Base-by-base conservation (phyloP, 2,888 invertebrate species). In the Orthosia gracilis region DNA sequence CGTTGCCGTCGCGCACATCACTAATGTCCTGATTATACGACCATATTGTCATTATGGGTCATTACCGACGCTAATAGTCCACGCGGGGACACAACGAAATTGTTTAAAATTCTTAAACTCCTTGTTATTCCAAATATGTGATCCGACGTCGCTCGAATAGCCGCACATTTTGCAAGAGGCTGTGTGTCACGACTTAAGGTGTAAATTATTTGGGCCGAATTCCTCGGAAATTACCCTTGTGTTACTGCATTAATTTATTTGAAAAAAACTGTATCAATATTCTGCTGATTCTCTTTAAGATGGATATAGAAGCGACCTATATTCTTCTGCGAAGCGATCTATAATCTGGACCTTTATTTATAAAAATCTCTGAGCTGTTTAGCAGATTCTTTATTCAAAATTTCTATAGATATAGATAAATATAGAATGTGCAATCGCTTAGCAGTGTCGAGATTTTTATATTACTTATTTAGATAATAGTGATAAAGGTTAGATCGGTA, bases 1-100 rank as follows among this genome's bases (percentile, higher is more conserved):
- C 87, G 80, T 74, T 83, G 82, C 81, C 87, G 80, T 74, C 83
- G 82, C 82, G 86, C 78, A 80, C 82, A 85, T 87, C 89, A 89
- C 91, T 93, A 94, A 94, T 92, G 90, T 89, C 86, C 88, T 91
- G 92, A 93, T 94, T 94, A 94, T 91, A 82, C 82, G 75, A 83
- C 45, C 68, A 91, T 93, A 94, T 94, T 94, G 92, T 94, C 94
- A 95, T 96, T 96, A 95, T 90, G 90, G 88, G 84, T 91, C 94
- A 96, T 96, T 95, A 96, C 92, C 87, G 89, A 73, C 89, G 90
- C 94, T 95, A 95, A 95, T 94, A 93, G 92, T 92, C 91, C 90
- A 89, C 89, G 84, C 83, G 87, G 85, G 87, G 85, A 94, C 93
- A 91, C 89, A 90, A 91, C 84, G 83, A 89, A 91, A 93, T 92